Evolutionary conservation across 2,113 vertebrate species (phyloP).

Genomic region (Phrynosoma blainvillii): DNA sequence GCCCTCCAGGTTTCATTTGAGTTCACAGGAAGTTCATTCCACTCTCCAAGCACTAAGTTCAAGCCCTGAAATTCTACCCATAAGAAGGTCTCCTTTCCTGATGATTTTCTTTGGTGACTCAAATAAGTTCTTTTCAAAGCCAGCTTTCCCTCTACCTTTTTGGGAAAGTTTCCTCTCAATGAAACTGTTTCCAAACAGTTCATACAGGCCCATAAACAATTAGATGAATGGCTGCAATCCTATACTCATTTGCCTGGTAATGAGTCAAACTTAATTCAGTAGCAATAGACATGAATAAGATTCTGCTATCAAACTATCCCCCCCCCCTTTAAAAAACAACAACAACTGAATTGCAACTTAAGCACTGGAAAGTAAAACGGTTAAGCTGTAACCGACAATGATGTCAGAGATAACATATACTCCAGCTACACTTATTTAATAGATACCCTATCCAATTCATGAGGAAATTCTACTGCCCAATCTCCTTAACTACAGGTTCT

Average conservation of each 20-base stretch:
- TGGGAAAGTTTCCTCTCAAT: not conserved
- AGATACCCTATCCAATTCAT: not conserved
- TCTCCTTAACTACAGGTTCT: too few relatives aligned
- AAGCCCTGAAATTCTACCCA: not conserved
- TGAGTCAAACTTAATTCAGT: not conserved
- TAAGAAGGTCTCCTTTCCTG: not conserved
- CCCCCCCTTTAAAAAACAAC: not conserved
- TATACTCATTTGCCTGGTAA: not conserved
- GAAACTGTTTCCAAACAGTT: not conserved
- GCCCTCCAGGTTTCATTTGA: not conserved
- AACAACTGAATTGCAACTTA: not conserved
- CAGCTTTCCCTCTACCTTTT: not conserved
- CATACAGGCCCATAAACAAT: not conserved
- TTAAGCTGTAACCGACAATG: not conserved
- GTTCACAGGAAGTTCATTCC: slow-evolving; percentile 26
- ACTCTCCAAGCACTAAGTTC: slow-evolving; percentile 1
- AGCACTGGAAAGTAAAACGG: too few relatives aligned
- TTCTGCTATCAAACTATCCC: not conserved
- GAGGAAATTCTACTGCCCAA: too few relatives aligned
- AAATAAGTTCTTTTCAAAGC: not conserved
- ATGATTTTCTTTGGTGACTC: not conserved
- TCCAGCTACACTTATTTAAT: not conserved
- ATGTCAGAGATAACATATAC: not conserved
- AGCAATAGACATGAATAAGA: not conserved
- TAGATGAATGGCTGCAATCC: not conserved